A percentile compares a stretch with the other conserved stretches of the same genome.
Conservation (phyloP, 1,140 invertebrate genomes). For the Ceratitis capitata region DNA sequence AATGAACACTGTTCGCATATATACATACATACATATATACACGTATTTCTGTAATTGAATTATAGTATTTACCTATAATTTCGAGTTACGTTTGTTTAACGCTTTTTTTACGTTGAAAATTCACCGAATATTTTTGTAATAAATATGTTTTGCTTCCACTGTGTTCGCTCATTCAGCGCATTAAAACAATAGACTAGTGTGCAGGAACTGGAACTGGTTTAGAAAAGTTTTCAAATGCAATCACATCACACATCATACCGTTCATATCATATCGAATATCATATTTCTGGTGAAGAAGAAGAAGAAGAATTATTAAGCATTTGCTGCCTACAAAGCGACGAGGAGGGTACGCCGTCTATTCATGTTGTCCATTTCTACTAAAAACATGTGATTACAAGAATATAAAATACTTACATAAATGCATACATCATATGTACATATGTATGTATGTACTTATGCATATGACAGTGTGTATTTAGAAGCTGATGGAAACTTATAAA, state of each 20-base stretch:
- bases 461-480: not conserved
- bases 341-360: not conserved
- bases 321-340: not conserved
- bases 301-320: not conserved
- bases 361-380: slow-evolving; percentile 26
- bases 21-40: not conserved
- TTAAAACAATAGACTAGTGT: slow-evolving; percentile 4
- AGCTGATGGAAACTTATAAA: not conserved
- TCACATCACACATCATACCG: not conserved
- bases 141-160: not conserved
- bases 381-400: not conserved
- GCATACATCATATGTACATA: not conserved
- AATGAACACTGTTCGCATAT: not conserved
- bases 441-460: not conserved
- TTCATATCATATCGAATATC: slow-evolving; percentile 34
- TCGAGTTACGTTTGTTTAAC: slow-evolving; percentile 26
- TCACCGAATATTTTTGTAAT: not conserved
- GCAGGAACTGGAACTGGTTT: slow-evolving; percentile 16
- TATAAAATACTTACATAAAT: not conserved
- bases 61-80: slow-evolving; percentile 31
- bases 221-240: slow-evolving; percentile 11
- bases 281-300: slow-evolving; percentile 8
- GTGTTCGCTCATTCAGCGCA: not conserved
- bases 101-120: slow-evolving; percentile 18
- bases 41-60: slow-evolving; percentile 20